Conservation (phyloP, 1,140 invertebrate genomes). For the Zaprionus ornatus region DNA sequence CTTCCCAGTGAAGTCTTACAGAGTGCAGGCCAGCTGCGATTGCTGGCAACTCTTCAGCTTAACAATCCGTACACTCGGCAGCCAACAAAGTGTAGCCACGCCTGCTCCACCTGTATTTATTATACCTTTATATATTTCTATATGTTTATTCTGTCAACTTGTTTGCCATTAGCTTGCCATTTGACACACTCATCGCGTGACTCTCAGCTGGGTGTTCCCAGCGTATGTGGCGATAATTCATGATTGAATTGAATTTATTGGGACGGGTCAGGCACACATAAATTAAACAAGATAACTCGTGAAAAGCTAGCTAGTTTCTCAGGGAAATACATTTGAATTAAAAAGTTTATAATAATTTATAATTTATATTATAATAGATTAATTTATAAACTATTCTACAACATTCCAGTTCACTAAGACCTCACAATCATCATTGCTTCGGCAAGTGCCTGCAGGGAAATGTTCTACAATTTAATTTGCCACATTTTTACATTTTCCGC, state of each 20-base stretch:
- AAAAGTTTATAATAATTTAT: neutral
- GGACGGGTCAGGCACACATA: conserved; percentile 18
- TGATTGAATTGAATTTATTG: conserved; percentile 8
- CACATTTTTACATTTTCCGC: conserved; percentile 54
- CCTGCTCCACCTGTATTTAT: neutral
- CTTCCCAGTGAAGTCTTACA: neutral
- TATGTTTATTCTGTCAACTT: neutral
- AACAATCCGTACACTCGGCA: neutral
- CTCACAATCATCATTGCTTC: neutral
- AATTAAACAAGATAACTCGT: neutral
- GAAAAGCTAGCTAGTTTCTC: neutral
- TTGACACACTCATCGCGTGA: conserved; percentile 33
- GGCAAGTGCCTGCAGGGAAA: neutral
- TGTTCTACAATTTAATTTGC: conserved; percentile 10
- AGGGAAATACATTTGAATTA: neutral
- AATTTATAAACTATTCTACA: neutral
- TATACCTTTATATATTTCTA: conserved; percentile 10
- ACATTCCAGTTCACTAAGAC: neutral
- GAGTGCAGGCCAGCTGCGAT: neutral
- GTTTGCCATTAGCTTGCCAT: conserved; percentile 12
- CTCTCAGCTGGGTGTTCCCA: conserved; percentile 8
- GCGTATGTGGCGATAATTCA: conserved; percentile 12
- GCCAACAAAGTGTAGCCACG: neutral
- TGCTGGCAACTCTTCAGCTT: neutral
- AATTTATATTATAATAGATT: neutral